Evolutionary conservation across 2,113 vertebrate genomes (phyloP), one percentile per base, ranked within the genome.

Genomic region (Herpetotheres cachinnans): DNA sequence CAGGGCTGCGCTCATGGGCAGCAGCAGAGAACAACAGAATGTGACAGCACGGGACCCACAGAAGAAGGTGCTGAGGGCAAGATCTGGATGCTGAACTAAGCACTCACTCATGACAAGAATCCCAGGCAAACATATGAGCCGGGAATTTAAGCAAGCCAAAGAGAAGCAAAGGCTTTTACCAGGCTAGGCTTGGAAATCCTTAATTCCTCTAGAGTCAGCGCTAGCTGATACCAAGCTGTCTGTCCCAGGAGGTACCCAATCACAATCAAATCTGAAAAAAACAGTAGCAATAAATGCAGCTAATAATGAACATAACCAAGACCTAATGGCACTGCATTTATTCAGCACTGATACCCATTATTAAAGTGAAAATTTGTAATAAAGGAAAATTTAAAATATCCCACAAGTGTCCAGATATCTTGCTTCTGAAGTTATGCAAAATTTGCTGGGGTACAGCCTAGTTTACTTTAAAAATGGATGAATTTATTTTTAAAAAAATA

Each of bases 91-190:
- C 61, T 72, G 56, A 96, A 46, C 54, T 25, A n/a, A 87, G 25
- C 58, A 40, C 20, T 40, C 0, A 0, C 36, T 82, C 16, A 3
- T 9, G 3, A 56, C 42, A 61, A 77, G 52, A 59, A 73, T 54
- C 12, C 40, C 56, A 30, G 17, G 63, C 34, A 89, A 72, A 86
- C 93, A 79, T 6, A 18, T 0, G 0, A 65, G 30, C 47, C 42
- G 36, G 49, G 42, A 69, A 67, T 55, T 86, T 6, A 22, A 85
- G 24, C 16, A 34, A 76, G 56, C 19, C 5, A 4, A 84, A 66
- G 34, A 2, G 4, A 92, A 77, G 16, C 0, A 1, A 74, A 47
- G 32, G 40, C 15, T 87, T 87, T 76, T 46, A 49, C 8, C 42
- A 34, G 26, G 73, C 82, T 50, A 66, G 49, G 26, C 14, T 26